Evolutionary conservation across 2,113 vertebrate genomes (phyloP).

Genomic region (Psittacus erithacus): DNA sequence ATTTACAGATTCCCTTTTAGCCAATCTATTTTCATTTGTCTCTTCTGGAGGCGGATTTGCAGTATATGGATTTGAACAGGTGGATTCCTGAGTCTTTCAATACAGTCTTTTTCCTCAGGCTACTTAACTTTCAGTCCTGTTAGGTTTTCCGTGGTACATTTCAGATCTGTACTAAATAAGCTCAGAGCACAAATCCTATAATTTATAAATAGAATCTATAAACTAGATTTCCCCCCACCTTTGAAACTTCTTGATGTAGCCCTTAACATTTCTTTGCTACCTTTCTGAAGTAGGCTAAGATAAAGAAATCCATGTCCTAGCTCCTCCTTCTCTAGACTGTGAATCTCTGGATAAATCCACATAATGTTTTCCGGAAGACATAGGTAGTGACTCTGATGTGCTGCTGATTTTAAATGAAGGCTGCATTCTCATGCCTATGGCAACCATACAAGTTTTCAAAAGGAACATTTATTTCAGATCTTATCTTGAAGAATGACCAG

Average conservation of each 20-base stretch:
- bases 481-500: constrained; percentile 11
- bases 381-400: not conserved
- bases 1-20: not conserved
- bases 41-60: not conserved
- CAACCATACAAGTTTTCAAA: not conserved
- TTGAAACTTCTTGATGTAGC: constrained; percentile 25
- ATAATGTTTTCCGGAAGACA: constrained; percentile 12
- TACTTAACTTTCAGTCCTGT: not conserved
- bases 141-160: not conserved
- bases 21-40: not conserved
- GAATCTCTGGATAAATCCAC: constrained; percentile 17
- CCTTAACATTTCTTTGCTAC: not conserved
- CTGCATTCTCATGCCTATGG: constrained; percentile 18
- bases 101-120: not conserved
- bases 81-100: not conserved
- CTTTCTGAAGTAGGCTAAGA: constrained; percentile 4
- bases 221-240: not conserved
- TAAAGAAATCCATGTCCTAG: not conserved
- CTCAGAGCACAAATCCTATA: constrained; percentile 49
- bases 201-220: constrained; percentile 41
- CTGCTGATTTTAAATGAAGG: constrained; percentile 37
- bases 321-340: not conserved
- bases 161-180: not conserved
- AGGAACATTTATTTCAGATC: constrained; percentile 13
- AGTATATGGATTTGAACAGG: not conserved